Base-by-base conservation (phyloP, 2,113 vertebrate species). In the Malurus melanocephalus region DNA sequence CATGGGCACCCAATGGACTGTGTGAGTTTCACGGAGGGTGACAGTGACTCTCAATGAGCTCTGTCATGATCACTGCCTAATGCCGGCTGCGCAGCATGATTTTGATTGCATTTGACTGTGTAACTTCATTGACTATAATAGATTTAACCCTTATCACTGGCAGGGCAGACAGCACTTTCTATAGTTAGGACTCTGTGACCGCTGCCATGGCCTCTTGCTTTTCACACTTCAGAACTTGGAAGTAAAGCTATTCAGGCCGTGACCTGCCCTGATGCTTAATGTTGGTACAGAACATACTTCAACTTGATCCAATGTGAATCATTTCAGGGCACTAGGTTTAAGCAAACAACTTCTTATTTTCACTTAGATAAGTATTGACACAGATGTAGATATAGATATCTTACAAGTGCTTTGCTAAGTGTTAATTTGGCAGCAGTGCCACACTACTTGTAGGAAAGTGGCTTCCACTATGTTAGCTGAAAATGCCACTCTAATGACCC, bases 71-170 rank as follows among this genome's bases (percentile, higher is more conserved):
- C 5, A 5, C 33, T 16, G n/a, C 19, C 84, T 84, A 86, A 88
- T 30, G n/a, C 78, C 55, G 71, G 46, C 22, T 43, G 61, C 60
- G n/a, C 28, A 22, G 80, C 6, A 61, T 71, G 81, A 95, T n/a
- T 92, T 13, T 90, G 91, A 93, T 84, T 87, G 74, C 74, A 57
- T 68, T 79, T 92, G 81, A 87, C 85, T 85, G 57, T 35, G 33
- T 27, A 79, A 76, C 72, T 92, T 62, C 74, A 49, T 13, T 27
- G 72, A 38, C 79, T 21, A 7, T 73, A 92, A 92, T 17, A 89
- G 82, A 91, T 93, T 92, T 80, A 91, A 83, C 38, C 32, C 69
- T 66, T 62, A 24, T 59, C 71, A 46, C 11, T 55, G 33, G 38
- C 46, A 75, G 55, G 72, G 33, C 79, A 92, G 72, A 62, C 43